Conservation (phyloP, 2,113 vertebrate species). For the Triplophysa tibetana region DNA sequence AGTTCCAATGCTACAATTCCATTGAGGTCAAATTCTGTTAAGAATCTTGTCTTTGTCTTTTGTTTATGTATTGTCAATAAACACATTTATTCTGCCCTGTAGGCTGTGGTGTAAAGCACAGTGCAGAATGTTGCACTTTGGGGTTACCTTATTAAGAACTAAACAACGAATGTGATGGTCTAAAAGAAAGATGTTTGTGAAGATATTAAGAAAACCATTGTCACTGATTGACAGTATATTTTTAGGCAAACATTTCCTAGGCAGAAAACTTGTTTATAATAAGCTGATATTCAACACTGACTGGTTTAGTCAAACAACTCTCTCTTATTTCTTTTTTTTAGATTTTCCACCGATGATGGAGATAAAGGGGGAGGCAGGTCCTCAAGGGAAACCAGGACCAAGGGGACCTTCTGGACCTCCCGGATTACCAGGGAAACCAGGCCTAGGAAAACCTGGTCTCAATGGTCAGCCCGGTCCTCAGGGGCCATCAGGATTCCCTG, state of each 20-base stretch:
- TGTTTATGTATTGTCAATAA: constrained; percentile 20
- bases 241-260: neutral
- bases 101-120: neutral
- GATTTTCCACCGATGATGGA: constrained; percentile 89
- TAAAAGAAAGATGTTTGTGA: too few species aligned
- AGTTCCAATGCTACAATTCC: constrained; percentile 36
- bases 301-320: neutral
- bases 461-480: constrained; percentile 88
- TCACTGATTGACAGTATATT: neutral
- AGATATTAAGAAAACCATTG: too few species aligned
- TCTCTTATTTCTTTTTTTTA: constrained; percentile 64
- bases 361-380: constrained; percentile 93
- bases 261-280: neutral
- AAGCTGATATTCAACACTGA: neutral
- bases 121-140: neutral
- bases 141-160: neutral
- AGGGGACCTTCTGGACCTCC: constrained; percentile 86
- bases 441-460: constrained; percentile 89
- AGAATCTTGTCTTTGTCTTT: constrained; percentile 26
- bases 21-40: constrained; percentile 29
- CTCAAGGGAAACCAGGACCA: constrained; percentile 89
- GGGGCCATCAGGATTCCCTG: constrained; percentile 87
- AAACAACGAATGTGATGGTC: too few species aligned
- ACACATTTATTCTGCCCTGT: neutral
- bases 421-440: constrained; percentile 91